Base-by-base conservation (phyloP, 2,888 invertebrate genomes). In the Drosophila merina region DNA sequence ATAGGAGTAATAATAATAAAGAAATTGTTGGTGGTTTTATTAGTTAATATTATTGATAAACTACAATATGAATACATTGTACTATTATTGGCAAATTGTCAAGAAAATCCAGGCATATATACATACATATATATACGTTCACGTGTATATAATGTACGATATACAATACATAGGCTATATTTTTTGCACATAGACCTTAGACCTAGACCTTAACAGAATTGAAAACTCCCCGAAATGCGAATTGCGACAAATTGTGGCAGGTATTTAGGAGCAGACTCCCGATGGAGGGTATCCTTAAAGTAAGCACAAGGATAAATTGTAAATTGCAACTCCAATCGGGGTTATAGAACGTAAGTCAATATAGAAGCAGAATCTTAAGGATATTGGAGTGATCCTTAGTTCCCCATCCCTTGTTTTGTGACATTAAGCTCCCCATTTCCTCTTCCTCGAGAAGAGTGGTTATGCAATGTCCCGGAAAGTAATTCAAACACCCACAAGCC, bases 131-230 rank as follows among this genome's bases (percentile, higher is more conserved):
- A 71, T 66, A 75, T 70, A 75, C 51, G 74, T 73, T 69, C 71
- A 75, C 74, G 75, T 79, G 70, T 83, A 80, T 83, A 79, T 84
- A 81, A 75, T 81, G 81, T 81, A 81, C 76, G 78, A 78, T 79
- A 81, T 80, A 79, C 64, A 73, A 72, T 52, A 77, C 60, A 79
- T 71, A 72, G 50, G 69, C 60, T 75, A 82, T 84, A 80, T 84
- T 84, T 84, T 84, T 86, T 86, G 86, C 86, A 84, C 84, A 84
- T 84, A 84, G 84, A 76, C 72, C 86, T 80, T 14, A 14, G 14
- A 84, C 74, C 79, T 81, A 81, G 85, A 67, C 55, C 66, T 52
- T 59, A 72, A 72, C 50, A 70, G 66, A 72, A 25, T 49, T 49
- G 9, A 58, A 12, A 55, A 50, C 56, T 59, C 67, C 58, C 40